Conservation (phyloP, 1,140 invertebrate species). For the Calliphora vicina region DNA sequence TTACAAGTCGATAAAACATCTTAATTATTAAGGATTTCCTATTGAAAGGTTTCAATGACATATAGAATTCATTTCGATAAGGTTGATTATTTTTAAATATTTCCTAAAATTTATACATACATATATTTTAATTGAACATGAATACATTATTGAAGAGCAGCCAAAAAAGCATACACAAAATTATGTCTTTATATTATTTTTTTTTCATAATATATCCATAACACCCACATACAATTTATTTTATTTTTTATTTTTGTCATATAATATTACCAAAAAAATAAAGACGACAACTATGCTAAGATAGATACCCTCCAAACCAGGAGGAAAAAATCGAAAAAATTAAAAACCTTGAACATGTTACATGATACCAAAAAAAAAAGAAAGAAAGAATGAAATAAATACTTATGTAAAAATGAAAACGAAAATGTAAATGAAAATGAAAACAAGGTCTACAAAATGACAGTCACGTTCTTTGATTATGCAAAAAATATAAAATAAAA, state of each 20-base stretch:
- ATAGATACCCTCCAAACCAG: neutral
- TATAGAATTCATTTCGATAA: too few species aligned
- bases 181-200: too few species aligned
- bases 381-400: neutral
- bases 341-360: slow-evolving; percentile 27
- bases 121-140: too few species aligned
- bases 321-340: neutral
- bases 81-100: too few species aligned
- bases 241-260: neutral
- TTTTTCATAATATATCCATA: neutral
- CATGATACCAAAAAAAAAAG: neutral
- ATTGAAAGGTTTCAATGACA: too few species aligned
- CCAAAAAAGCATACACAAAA: too few species aligned
- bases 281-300: neutral
- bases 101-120: too few species aligned
- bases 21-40: too few species aligned
- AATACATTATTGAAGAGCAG: too few species aligned
- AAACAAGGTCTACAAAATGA: slow-evolving; percentile 19
- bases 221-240: neutral
- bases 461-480: slow-evolving; percentile 33
- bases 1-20: too few species aligned
- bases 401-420: neutral
- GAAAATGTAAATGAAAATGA: neutral
- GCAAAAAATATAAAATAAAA: slow-evolving; percentile 13
- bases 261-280: neutral